Evolutionary conservation across 2,888 invertebrate genomes (phyloP).

Genomic region (Drosophila nr. perissopoda): DNA sequence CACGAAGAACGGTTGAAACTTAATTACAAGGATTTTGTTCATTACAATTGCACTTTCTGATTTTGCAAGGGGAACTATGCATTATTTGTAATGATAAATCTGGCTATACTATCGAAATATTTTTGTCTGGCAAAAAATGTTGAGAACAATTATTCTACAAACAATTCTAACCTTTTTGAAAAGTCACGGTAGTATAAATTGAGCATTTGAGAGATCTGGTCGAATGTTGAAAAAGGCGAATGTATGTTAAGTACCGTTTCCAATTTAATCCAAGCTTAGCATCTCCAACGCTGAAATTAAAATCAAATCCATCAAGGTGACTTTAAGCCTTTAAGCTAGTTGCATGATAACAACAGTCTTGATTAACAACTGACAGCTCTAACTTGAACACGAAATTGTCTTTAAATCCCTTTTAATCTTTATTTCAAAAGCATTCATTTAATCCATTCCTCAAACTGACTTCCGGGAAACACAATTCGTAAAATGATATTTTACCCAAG

Average conservation of each 20-base stretch:
- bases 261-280: constrained; percentile 59
- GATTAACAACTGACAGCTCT: not conserved
- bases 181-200: not conserved
- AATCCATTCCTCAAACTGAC: not conserved
- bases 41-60: not conserved
- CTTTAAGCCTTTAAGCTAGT: not conserved
- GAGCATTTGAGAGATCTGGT: not conserved
- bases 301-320: constrained; percentile 32
- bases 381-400: not conserved
- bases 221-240: not conserved
- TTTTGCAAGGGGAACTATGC: not conserved
- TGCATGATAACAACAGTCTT: not conserved
- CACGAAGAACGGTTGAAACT: not conserved
- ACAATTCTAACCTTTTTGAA: not conserved
- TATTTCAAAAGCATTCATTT: not conserved
- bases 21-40: not conserved
- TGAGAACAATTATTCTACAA: not conserved
- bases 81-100: not conserved
- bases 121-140: not conserved
- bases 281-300: constrained; percentile 71
- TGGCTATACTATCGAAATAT: not conserved
- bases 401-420: not conserved
- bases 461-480: not conserved
- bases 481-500: not conserved
- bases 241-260: constrained; percentile 1